phyloP scores from a whole-genome alignment of 2,797 vertebrate species.

The Loriculus beryllinus region DNA sequence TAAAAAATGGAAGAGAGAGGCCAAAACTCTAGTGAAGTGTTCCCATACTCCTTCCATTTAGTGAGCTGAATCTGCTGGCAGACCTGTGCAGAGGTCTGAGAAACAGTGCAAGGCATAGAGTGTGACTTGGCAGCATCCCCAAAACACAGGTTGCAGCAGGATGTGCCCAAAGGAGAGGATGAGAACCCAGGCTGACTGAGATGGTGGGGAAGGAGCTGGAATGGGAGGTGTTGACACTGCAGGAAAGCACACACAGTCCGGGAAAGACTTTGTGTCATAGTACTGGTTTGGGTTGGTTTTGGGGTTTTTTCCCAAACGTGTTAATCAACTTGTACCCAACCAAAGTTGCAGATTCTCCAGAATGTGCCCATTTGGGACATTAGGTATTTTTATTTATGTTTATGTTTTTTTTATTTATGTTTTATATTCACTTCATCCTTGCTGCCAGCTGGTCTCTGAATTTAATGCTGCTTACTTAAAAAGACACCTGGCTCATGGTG shows the following conservation, averaged over 20 bases:
- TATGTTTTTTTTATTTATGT: too few relatives aligned
- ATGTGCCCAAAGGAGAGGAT: not conserved
- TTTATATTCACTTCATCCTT: not conserved
- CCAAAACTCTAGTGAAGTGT: not conserved
- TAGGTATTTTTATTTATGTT: not conserved
- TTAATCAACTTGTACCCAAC: not conserved
- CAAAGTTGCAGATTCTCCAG: not conserved
- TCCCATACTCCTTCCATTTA: not conserved
- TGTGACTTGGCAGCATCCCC: not conserved
- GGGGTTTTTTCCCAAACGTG: not conserved
- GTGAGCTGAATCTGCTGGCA: not conserved
- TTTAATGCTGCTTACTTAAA: not conserved
- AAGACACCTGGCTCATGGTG: not conserved
- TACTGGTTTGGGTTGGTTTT: not conserved
- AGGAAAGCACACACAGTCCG: not conserved
- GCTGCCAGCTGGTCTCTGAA: not conserved
- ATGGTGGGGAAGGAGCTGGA: not conserved
- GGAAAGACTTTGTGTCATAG: not conserved
- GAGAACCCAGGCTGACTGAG: not conserved
- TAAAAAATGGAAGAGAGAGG: not conserved
- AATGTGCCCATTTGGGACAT: not conserved
- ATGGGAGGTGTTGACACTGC: not conserved
- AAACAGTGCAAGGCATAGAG: not conserved
- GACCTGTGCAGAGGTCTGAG: not conserved
- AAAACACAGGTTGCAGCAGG: not conserved